Conservation (phyloP, 1,140 invertebrate genomes). For the Neodiprion fabricii region DNA sequence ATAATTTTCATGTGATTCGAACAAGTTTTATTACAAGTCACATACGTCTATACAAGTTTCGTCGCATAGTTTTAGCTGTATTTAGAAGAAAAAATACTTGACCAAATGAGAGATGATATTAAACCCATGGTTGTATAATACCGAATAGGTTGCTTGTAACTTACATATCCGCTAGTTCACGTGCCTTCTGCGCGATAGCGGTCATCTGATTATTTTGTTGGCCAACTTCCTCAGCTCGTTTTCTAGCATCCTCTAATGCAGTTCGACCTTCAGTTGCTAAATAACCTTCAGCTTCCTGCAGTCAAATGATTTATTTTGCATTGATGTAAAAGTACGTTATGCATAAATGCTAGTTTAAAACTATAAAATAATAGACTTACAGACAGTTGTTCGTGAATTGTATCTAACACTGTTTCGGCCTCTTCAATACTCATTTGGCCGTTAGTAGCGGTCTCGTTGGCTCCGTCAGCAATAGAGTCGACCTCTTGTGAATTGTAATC, state of each 20-base stretch:
- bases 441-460: slow-evolving; percentile 66
- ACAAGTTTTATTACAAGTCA: slow-evolving; percentile 5
- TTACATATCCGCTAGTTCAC: slow-evolving; percentile 77
- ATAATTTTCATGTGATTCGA: neutral
- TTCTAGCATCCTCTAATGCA: slow-evolving; percentile 80
- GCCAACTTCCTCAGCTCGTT: slow-evolving; percentile 85
- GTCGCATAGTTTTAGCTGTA: slow-evolving; percentile 10
- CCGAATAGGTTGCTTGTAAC: slow-evolving; percentile 43
- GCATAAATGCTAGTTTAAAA: slow-evolving; percentile 21
- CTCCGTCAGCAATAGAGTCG: slow-evolving; percentile 66
- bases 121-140: slow-evolving; percentile 16
- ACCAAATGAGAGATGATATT: slow-evolving; percentile 20
- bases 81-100: slow-evolving; percentile 14
- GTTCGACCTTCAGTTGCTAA: slow-evolving; percentile 80
- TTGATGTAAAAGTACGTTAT: slow-evolving; percentile 22
- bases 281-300: slow-evolving; percentile 73
- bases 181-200: slow-evolving; percentile 84
- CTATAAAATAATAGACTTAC: slow-evolving; percentile 45
- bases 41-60: neutral
- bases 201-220: slow-evolving; percentile 92
- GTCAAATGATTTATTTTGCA: slow-evolving; percentile 24
- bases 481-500: slow-evolving; percentile 69
- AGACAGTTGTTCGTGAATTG: slow-evolving; percentile 74
- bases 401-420: slow-evolving; percentile 76
- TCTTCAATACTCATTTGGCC: slow-evolving; percentile 74